Percentiles rank a stretch among this genome's conserved stretches.
phyloP scores from a whole-genome alignment of 2,888 invertebrate genomes.

The Sipunculus nudus region DNA sequence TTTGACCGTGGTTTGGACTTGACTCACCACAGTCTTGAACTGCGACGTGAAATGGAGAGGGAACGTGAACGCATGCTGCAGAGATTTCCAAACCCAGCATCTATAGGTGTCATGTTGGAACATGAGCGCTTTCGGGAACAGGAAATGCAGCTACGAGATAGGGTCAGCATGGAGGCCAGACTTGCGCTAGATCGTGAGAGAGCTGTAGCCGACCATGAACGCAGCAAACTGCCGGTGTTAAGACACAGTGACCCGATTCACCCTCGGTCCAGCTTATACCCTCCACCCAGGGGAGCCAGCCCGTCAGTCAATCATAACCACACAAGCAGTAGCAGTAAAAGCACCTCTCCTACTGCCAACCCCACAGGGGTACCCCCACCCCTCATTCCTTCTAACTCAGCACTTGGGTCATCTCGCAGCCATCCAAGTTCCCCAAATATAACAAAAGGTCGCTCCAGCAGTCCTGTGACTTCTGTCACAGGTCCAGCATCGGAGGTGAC shows the following conservation, averaged over 20 bases:
- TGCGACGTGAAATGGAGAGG: constrained; percentile 11
- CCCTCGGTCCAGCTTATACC: constrained; percentile 10
- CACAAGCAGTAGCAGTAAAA: constrained; percentile 8
- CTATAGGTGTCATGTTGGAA: constrained; percentile 24
- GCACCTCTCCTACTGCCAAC: constrained; percentile 17
- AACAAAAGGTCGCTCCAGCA: constrained; percentile 6
- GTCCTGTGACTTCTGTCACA: constrained; percentile 4
- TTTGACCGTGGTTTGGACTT: constrained; percentile 12
- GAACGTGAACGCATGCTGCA: constrained; percentile 17
- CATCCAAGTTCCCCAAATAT: constrained; percentile 10
- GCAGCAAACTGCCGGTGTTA: constrained; percentile 14
- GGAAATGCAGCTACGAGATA: constrained; percentile 2
- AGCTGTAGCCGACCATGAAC: constrained; percentile 3
- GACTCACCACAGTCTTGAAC: constrained; percentile 7
- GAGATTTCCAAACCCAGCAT: constrained; percentile 3
- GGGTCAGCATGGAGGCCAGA: background rate
- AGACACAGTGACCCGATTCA: constrained; percentile 6
- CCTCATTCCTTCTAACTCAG: constrained; percentile 24
- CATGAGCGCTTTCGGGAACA: constrained; percentile 58
- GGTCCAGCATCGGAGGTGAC: constrained; percentile 16
- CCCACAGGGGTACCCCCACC: constrained; percentile 25
- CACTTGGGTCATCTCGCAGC: too few relatives aligned
- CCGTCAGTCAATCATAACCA: constrained; percentile 18
- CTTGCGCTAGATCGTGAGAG: constrained; percentile 11
- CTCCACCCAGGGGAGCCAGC: constrained; percentile 1